phyloP scores from a whole-genome alignment of 64 coral and sea anemone genomes.

The Astreopora myriophthalma region DNA sequence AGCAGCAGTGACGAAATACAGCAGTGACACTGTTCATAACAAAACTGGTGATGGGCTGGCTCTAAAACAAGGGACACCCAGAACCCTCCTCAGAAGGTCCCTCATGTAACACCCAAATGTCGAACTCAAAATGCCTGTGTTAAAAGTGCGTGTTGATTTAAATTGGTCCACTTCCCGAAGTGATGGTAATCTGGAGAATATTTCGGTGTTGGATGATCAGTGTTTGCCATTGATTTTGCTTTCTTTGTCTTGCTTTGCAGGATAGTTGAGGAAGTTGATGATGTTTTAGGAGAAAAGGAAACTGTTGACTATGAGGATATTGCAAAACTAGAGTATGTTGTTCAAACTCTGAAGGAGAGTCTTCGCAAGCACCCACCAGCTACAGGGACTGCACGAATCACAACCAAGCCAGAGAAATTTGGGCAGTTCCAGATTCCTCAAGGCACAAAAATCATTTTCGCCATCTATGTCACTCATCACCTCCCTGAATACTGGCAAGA shows the following conservation, averaged over 20 bases:
- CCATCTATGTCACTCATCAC: not conserved
- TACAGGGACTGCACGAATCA: not conserved
- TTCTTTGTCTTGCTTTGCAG: not conserved
- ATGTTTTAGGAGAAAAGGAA: not conserved
- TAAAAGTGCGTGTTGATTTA: no score
- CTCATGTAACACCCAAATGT: no score
- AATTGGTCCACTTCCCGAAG: no score
- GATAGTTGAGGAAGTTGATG: not conserved
- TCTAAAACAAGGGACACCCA: no score
- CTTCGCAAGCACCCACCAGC: not conserved
- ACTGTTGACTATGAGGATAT: conserved; percentile 13
- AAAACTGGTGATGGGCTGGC: no score
- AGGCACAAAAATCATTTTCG: not conserved
- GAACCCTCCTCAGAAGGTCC: no score
- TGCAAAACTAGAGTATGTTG: not conserved
- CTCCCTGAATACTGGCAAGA: conserved; percentile 9
- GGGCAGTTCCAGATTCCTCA: not conserved
- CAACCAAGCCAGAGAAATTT: not conserved
- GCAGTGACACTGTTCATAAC: no score
- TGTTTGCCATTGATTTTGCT: not conserved
- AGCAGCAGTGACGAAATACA: no score
- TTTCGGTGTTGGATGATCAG: not conserved
- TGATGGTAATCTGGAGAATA: no score
- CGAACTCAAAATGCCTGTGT: no score
- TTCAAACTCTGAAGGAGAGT: not conserved